Conservation (phyloP, 64 coral and sea anemone species). For the Stichodactyla mertensii region DNA sequence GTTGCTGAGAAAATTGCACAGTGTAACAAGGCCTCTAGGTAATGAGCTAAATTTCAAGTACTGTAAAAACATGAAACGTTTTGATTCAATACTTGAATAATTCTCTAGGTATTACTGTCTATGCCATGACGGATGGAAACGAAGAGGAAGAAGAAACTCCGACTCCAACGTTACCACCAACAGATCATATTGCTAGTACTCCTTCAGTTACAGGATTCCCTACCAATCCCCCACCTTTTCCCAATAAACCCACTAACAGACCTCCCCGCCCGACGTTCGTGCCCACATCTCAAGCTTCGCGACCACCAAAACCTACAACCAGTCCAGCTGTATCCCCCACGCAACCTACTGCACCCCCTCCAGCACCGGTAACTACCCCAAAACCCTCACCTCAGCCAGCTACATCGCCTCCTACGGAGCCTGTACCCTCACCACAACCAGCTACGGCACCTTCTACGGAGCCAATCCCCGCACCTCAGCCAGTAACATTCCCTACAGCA, state of each 20-base stretch:
- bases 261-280: neutral
- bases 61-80: neutral
- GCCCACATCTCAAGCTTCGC: neutral
- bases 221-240: constrained; percentile 26
- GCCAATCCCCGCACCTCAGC: neutral
- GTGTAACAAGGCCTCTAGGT: no score
- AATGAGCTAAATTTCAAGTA: no score
- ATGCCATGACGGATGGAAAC: constrained; percentile 29
- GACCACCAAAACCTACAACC: neutral
- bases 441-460: neutral
- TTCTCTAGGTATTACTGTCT: constrained; percentile 44
- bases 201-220: neutral
- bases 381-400: neutral
- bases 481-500: neutral
- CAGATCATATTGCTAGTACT: neutral
- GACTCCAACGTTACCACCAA: neutral
- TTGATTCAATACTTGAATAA: neutral
- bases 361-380: neutral
- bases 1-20: no score
- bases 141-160: constrained; percentile 22
- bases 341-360: neutral
- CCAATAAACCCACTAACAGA: neutral
- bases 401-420: neutral
- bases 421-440: neutral
- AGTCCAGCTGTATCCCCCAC: neutral